Conservation (phyloP, 2,797 vertebrate genomes). For the Sebastes oblongus region DNA sequence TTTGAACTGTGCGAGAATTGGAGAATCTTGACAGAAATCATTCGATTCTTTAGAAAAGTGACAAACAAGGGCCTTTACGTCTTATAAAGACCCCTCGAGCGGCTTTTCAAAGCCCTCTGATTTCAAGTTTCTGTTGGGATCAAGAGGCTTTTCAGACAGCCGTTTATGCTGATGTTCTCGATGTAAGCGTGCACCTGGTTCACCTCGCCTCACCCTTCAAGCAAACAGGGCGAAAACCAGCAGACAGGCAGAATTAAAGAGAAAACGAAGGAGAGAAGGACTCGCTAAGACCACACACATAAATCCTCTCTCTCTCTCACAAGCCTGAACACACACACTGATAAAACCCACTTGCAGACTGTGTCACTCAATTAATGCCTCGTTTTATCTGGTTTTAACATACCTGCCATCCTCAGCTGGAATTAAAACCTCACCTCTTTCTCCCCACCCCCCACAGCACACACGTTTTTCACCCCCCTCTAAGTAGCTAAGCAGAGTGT, state of each 20-base stretch:
- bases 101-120: slow-evolving; percentile 31
- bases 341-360: slow-evolving; percentile 53
- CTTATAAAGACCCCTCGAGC: neutral
- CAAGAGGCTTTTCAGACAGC: slow-evolving; percentile 24
- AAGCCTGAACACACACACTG: neutral
- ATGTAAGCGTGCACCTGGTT: slow-evolving; percentile 43
- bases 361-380: slow-evolving; percentile 71
- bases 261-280: neutral
- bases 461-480: neutral
- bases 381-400: slow-evolving; percentile 75
- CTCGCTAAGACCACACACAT: neutral
- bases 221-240: neutral
- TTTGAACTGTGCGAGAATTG: slow-evolving; percentile 12
- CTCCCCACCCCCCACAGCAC: neutral
- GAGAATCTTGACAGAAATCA: neutral
- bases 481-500: slow-evolving; percentile 53
- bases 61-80: neutral
- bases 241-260: neutral
- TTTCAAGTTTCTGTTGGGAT: slow-evolving; percentile 36
- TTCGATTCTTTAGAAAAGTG: slow-evolving; percentile 8
- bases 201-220: slow-evolving; percentile 14
- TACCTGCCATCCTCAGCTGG: slow-evolving; percentile 56
- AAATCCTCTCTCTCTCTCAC: neutral
- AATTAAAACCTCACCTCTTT: neutral
- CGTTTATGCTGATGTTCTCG: slow-evolving; percentile 20